Evolutionary conservation across 2,113 vertebrate genomes (phyloP), one percentile per base, ranked within the genome.

Genomic region (Protobothrops flavoviridis): DNA sequence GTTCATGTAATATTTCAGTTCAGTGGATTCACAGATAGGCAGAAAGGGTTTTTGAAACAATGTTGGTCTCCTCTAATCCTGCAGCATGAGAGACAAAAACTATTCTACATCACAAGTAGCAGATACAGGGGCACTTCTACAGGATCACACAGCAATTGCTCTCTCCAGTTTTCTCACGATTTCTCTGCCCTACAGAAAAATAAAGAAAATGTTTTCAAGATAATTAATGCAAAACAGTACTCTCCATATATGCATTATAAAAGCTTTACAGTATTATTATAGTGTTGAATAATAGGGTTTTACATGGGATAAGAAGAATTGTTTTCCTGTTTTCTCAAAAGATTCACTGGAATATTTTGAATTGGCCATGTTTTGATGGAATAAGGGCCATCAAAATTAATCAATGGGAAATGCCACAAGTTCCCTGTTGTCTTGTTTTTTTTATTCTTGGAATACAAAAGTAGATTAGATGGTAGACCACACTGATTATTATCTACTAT

Each of bases 121-220:
- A 97, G 96, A 96, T 93, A 94, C 95, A 97, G 96, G 95, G 95
- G 97, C 92, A 95, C 93, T 96, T 97, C 98, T 98, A 99, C 98
- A 99, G 99, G 97, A 99, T 99, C 96, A 99, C 98, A 97, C 99
- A 99, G 97, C 99, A 99, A 97, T 99, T 99, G 97, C 99, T 99
- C 97, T 99, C 99, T 93, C 99, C 98, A 57, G 99, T 99, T 98
- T 99, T 99, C 98, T 99, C 99, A 96, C 99, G 98, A 95, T 99
- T 99, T 97, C 99, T 99, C 96, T 99, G 99, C 98, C 99, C 99
- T 99, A 97, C 23, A 91, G 50, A 95, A 90, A 91, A 97, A 95
- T 57, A 93, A 95, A 91, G 93, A 95, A 90, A 96, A 81, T 59
- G 26, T 88, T 97, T 87, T 96, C 3, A 74, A 17, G 12, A 13